Percentiles rank a stretch among this genome's conserved stretches.
Conservation (phyloP, 2,888 invertebrate species). For the Ennomos fuscantarius region DNA sequence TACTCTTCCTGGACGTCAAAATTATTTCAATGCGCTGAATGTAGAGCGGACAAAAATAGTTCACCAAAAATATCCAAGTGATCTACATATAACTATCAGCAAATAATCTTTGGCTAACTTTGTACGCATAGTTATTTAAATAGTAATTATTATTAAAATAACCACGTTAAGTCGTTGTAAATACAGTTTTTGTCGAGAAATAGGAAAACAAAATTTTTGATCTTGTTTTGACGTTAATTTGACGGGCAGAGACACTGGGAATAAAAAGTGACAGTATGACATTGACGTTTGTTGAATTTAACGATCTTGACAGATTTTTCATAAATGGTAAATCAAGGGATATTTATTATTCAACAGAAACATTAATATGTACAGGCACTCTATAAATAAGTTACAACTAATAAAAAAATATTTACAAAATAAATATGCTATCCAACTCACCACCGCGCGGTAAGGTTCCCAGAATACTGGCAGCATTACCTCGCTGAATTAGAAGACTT, state of each 20-base stretch:
- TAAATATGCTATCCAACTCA: too few species aligned
- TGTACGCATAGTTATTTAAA: not conserved
- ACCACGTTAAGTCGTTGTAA: conserved; percentile 26
- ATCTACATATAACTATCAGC: conserved; percentile 37
- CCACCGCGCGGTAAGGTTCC: too few species aligned
- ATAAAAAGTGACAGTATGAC: too few species aligned
- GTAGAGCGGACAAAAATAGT: conserved; percentile 84
- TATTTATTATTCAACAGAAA: too few species aligned
- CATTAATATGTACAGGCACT: too few species aligned
- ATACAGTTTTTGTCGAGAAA: conserved; percentile 38
- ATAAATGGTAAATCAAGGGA: too few species aligned
- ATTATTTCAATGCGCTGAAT: conserved; percentile 79
- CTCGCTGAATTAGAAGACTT: too few species aligned
- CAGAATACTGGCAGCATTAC: too few species aligned
- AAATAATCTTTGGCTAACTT: conserved; percentile 32
- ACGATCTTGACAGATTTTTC: too few species aligned
- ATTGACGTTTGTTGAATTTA: conserved; percentile 15
- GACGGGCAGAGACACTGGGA: not conserved
- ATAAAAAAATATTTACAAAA: too few species aligned
- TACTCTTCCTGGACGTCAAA: conserved; percentile 80
- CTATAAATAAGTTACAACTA: too few species aligned
- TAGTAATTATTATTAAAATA: conserved; percentile 6
- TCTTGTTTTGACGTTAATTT: conserved; percentile 76
- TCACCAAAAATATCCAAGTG: conserved; percentile 77
- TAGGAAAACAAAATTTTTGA: conserved; percentile 62